Percentiles rank a stretch among this genome's conserved stretches.
These are phyloP conservation scores for Anagrus nilaparvatae DNA, from an alignment of 1,140 invertebrate species.

Conservation along the genomic window DNA sequence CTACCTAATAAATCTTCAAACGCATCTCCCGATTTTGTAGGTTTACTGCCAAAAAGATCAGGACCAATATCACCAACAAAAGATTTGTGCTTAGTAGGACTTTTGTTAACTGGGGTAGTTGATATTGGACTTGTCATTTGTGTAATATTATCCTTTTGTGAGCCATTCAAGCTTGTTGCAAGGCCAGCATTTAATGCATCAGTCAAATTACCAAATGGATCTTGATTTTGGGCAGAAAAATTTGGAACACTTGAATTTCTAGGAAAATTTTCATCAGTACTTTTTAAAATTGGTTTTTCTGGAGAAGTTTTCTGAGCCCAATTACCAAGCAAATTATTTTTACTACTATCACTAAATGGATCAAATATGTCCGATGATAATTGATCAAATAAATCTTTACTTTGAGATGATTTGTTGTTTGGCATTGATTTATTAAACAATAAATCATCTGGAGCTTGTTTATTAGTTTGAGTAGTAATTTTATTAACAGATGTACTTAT, in stretches of 20 bases:
- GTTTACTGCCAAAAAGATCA: conserved; percentile 27
- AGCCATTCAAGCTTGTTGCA: conserved; percentile 37
- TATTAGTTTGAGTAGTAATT: too few species aligned
- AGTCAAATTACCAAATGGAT: conserved; percentile 48
- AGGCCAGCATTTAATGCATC: conserved; percentile 33
- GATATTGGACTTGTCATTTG: conserved; percentile 33
- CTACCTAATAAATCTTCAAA: conserved; percentile 86
- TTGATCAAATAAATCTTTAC: too few species aligned
- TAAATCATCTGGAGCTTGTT: too few species aligned
- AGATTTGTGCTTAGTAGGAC: conserved; percentile 32
- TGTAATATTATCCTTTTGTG: conserved; percentile 34
- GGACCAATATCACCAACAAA: conserved; percentile 18
- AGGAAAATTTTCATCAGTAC: conserved; percentile 39
- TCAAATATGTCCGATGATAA: too few species aligned
- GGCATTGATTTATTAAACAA: too few species aligned
- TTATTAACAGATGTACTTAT: too few species aligned
- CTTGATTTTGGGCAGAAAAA: conserved; percentile 41
- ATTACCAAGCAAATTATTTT: conserved; percentile 27
- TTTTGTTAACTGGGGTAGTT: conserved; percentile 34
- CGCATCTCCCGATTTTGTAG: conserved; percentile 54
- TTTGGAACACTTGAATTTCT: conserved; percentile 51
- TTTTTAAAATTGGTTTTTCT: conserved; percentile 20
- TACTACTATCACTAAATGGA: conserved; percentile 23
- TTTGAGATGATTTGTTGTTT: too few species aligned
- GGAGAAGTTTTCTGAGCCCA: conserved; percentile 21